Percentiles rank a stretch among this genome's conserved stretches.
phyloP scores from a whole-genome alignment of 2,888 invertebrate genomes.

The Scaptomyza flava region DNA sequence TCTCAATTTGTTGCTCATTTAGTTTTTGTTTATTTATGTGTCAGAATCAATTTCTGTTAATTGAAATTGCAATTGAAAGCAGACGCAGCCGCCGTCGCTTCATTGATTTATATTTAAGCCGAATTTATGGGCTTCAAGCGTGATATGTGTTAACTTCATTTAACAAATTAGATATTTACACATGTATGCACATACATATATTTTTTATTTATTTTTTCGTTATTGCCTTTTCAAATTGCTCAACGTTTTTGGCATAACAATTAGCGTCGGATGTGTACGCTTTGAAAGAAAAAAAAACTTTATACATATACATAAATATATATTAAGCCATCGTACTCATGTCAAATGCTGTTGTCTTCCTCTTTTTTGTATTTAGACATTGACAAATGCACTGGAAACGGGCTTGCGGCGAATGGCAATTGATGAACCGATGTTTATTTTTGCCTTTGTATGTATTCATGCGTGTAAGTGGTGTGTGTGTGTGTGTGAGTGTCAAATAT shows the following conservation, averaged over 20 bases:
- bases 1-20: constrained; percentile 57
- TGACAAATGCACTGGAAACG: constrained; percentile 59
- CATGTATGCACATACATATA: constrained; percentile 1
- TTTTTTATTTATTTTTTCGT: constrained; percentile 4
- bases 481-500: constrained; percentile 60
- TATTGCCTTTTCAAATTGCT: constrained; percentile 42
- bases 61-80: constrained; percentile 62
- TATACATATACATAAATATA: neutral
- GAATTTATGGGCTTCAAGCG: constrained; percentile 57
- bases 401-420: constrained; percentile 25
- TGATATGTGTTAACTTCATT: constrained; percentile 49
- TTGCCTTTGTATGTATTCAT: neutral
- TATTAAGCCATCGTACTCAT: constrained; percentile 31
- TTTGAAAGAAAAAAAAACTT: neutral
- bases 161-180: constrained; percentile 31
- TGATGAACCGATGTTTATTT: constrained; percentile 44
- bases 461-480: neutral
- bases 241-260: constrained; percentile 72
- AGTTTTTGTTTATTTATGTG: constrained; percentile 59
- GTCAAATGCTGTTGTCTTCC: constrained; percentile 13
- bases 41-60: constrained; percentile 68
- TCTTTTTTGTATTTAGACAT: constrained; percentile 42
- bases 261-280: constrained; percentile 49
- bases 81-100: constrained; percentile 16
- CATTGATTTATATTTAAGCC: constrained; percentile 57